These are phyloP conservation scores for Anhinga anhinga DNA, from an alignment of 2,113 vertebrate species.

Conservation along the genomic window DNA sequence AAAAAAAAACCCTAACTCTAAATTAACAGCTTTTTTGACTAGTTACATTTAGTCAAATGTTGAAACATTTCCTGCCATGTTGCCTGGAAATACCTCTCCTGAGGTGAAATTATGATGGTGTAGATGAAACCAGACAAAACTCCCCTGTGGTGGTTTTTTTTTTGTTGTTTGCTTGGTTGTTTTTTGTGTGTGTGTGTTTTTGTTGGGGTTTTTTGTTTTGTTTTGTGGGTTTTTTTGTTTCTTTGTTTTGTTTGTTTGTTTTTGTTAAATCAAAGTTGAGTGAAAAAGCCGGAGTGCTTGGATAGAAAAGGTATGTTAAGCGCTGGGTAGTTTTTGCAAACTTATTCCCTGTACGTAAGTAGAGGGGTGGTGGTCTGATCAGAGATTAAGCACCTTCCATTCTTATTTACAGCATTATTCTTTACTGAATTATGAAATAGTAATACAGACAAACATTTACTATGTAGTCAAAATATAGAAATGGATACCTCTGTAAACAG, in stretches of 20 bases:
- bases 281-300: background rate
- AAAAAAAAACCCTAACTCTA: background rate
- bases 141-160: background rate
- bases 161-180: background rate
- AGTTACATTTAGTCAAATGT: background rate
- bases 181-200: background rate
- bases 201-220: too few species aligned
- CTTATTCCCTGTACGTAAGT: background rate
- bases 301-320: background rate
- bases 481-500: background rate
- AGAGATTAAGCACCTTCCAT: background rate
- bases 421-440: background rate
- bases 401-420: background rate
- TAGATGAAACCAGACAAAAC: background rate
- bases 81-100: background rate
- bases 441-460: background rate
- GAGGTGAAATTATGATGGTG: background rate
- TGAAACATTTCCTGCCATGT: background rate
- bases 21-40: background rate
- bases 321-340: background rate
- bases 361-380: background rate
- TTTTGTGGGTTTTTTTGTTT: background rate
- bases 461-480: background rate
- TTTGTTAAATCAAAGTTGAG: background rate
- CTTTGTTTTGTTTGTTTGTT: background rate